phyloP scores from a whole-genome alignment of 2,888 invertebrate genomes.

The Drosophila ezoana region DNA sequence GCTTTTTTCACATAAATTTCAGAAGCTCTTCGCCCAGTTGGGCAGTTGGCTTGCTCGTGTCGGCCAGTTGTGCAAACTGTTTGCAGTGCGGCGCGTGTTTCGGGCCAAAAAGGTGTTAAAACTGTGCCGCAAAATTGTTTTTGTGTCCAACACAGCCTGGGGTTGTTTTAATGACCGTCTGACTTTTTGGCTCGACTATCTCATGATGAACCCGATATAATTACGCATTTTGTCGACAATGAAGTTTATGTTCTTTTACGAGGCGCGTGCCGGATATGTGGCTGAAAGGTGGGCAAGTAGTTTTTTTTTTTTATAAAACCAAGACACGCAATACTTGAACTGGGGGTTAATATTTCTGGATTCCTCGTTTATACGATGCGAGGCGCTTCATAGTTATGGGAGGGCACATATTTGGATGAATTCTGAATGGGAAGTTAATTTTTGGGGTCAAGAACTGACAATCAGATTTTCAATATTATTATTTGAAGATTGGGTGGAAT shows the following conservation, averaged over 20 bases:
- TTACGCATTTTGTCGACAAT: constrained; percentile 77
- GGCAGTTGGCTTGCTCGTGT: constrained; percentile 6
- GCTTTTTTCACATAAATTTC: constrained; percentile 48
- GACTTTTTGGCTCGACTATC: constrained; percentile 50
- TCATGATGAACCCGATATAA: constrained; percentile 47
- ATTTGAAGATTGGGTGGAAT: too few species aligned
- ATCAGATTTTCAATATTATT: background rate
- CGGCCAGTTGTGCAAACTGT: constrained; percentile 57
- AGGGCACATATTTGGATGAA: constrained; percentile 14
- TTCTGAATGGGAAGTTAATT: constrained; percentile 6
- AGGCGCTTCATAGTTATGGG: constrained; percentile 37
- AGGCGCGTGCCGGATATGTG: constrained; percentile 60
- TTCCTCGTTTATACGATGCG: constrained; percentile 43
- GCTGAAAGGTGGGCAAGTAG: constrained; percentile 50
- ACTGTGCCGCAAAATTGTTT: constrained; percentile 73
- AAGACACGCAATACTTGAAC: constrained; percentile 60
- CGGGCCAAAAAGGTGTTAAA: constrained; percentile 72
- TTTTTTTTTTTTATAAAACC: constrained; percentile 46
- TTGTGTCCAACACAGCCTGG: constrained; percentile 36
- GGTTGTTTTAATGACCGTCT: constrained; percentile 60
- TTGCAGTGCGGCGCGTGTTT: constrained; percentile 67
- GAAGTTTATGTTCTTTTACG: constrained; percentile 72
- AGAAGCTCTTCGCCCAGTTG: constrained; percentile 36
- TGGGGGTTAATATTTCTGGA: constrained; percentile 54
- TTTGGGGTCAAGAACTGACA: background rate